Conservation (phyloP, 2,113 vertebrate genomes). For the Ictidomys tridecemlineatus region DNA sequence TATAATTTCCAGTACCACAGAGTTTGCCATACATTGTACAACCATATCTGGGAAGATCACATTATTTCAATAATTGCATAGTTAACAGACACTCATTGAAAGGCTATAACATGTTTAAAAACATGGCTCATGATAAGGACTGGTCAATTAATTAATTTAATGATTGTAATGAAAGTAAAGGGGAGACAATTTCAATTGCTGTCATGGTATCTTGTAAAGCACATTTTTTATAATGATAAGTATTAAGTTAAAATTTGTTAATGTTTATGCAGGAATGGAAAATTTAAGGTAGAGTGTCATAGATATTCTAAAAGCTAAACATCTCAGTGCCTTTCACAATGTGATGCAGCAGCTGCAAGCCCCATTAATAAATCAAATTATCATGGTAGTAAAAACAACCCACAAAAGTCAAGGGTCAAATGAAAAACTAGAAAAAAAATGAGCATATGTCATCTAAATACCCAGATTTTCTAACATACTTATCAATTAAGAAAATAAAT, state of each 20-base stretch:
- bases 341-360: background rate
- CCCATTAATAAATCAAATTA: background rate
- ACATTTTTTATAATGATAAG: background rate
- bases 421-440: no score
- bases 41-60: background rate
- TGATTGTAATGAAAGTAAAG: background rate
- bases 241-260: background rate
- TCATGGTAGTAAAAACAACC: background rate
- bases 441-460: background rate
- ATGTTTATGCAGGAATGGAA: background rate
- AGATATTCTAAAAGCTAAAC: background rate
- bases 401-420: background rate
- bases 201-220: background rate
- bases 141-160: background rate
- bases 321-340: background rate
- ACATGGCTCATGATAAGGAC: background rate
- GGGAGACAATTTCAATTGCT: background rate
- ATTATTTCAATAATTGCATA: background rate
- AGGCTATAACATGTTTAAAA: slow-evolving; percentile 15
- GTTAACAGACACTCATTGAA: background rate
- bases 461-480: background rate
- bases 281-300: background rate
- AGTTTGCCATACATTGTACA: background rate
- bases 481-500: background rate
- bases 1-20: background rate